Evolutionary conservation across 2,113 vertebrate genomes (phyloP).

Genomic region (Gopherus evgoodei): DNA sequence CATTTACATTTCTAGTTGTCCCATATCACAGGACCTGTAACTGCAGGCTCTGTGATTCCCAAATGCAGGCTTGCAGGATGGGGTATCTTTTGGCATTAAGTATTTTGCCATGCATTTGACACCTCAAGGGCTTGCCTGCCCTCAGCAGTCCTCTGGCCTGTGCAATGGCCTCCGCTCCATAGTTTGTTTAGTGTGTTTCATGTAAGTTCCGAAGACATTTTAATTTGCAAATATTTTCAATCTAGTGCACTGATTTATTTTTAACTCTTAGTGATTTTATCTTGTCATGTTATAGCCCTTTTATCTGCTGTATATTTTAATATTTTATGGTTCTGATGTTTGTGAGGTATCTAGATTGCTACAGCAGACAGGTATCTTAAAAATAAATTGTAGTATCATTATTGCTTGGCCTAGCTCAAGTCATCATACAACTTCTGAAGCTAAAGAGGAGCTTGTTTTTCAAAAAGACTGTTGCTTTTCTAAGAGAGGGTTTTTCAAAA

Average conservation of each 20-base stretch:
- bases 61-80: background rate
- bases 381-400: conserved; percentile 1
- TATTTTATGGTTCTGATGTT: background rate
- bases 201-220: background rate
- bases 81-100: background rate
- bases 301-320: background rate
- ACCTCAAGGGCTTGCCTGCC: background rate
- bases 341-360: conserved; percentile 11
- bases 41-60: background rate
- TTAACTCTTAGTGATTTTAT: background rate
- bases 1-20: background rate
- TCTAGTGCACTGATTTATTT: background rate
- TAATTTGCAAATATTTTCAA: background rate
- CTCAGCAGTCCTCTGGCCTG: background rate
- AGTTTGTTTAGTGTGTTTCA: background rate
- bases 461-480: background rate
- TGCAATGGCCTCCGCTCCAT: background rate
- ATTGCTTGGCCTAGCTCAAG: background rate
- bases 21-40: background rate
- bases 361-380: background rate
- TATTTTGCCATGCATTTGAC: background rate
- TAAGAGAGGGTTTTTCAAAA: background rate
- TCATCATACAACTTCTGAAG: background rate
- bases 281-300: background rate
- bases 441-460: background rate